Percentiles rank a stretch among this genome's conserved stretches.
Evolutionary conservation across 2,888 invertebrate genomes (phyloP).

Genomic region (Drosophila algonquin): DNA sequence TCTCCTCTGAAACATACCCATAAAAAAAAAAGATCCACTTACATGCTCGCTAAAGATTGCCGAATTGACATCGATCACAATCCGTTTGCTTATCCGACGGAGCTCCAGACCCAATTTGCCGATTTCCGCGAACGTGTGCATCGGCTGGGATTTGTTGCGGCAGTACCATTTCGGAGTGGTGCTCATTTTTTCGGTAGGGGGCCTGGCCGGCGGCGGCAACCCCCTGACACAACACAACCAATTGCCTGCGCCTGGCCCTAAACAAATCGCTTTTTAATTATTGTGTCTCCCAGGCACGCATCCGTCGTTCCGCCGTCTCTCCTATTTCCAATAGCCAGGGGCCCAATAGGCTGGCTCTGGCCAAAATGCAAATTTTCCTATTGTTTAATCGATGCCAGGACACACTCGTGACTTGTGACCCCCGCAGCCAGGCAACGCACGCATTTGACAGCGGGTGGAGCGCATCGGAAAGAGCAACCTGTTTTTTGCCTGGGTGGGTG

Average conservation of each 20-base stretch:
- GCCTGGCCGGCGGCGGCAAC: slow-evolving; percentile 31
- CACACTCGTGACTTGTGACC: slow-evolving; percentile 29
- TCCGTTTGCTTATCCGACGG: slow-evolving; percentile 81
- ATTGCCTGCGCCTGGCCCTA: slow-evolving; percentile 54
- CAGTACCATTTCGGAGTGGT: slow-evolving; percentile 82
- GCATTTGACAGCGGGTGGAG: slow-evolving; percentile 44
- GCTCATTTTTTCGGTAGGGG: slow-evolving; percentile 63
- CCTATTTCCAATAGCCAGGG: slow-evolving; percentile 48
- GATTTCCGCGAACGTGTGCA: slow-evolving; percentile 81
- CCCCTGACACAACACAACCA: slow-evolving; percentile 36
- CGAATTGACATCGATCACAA: slow-evolving; percentile 82
- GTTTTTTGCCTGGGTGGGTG: neutral
- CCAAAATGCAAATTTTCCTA: slow-evolving; percentile 66
- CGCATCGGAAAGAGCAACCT: slow-evolving; percentile 2
- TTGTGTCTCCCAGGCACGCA: slow-evolving; percentile 78
- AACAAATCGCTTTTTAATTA: slow-evolving; percentile 74
- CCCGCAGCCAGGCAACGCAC: slow-evolving; percentile 69
- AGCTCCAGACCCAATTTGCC: slow-evolving; percentile 80
- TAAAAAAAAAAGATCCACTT: slow-evolving; percentile 42
- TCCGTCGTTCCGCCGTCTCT: slow-evolving; percentile 47
- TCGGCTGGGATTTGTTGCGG: slow-evolving; percentile 81
- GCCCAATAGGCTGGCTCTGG: too few relatives aligned
- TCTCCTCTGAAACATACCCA: neutral
- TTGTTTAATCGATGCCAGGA: slow-evolving; percentile 67
- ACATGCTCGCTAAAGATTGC: slow-evolving; percentile 82